phyloP scores from a whole-genome alignment of 2,888 invertebrate species.

The Eupelmus urozonus region DNA sequence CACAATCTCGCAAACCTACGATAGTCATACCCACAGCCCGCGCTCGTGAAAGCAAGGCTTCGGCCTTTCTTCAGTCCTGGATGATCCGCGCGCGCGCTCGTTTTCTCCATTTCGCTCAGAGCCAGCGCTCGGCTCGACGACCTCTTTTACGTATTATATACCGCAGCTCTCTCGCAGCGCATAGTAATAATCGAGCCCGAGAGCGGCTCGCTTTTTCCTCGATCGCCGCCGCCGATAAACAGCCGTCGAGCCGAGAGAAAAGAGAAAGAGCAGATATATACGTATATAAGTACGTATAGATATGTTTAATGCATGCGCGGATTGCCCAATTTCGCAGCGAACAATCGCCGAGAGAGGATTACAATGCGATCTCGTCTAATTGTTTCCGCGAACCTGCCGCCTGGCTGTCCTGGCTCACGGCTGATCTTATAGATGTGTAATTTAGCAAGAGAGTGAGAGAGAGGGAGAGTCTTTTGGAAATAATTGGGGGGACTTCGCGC shows the following conservation, averaged over 20 bases:
- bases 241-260: too few relatives aligned
- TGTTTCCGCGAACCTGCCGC: constrained; percentile 18
- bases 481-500: constrained; percentile 29
- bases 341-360: constrained; percentile 2
- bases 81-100: constrained; percentile 41
- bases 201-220: constrained; percentile 5
- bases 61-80: constrained; percentile 52
- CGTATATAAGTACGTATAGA: too few relatives aligned
- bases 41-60: constrained; percentile 48
- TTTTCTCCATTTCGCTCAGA: constrained; percentile 37
- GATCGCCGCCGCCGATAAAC: too few relatives aligned
- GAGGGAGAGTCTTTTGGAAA: background rate
- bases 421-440: too few relatives aligned
- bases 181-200: constrained; percentile 25
- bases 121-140: constrained; percentile 14
- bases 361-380: background rate
- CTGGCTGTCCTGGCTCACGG: too few relatives aligned
- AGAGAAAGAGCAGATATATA: too few relatives aligned
- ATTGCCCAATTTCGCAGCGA: constrained; percentile 19
- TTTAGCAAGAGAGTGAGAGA: background rate
- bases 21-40: too few relatives aligned
- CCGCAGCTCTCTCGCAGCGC: constrained; percentile 2
- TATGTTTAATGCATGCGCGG: constrained; percentile 41
- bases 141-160: too few relatives aligned
- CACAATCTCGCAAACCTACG: too few relatives aligned